A percentile compares a stretch with the other conserved stretches of the same genome.
Evolutionary conservation across 2,797 vertebrate species (phyloP).

Genomic region (Vireo griseus): DNA sequence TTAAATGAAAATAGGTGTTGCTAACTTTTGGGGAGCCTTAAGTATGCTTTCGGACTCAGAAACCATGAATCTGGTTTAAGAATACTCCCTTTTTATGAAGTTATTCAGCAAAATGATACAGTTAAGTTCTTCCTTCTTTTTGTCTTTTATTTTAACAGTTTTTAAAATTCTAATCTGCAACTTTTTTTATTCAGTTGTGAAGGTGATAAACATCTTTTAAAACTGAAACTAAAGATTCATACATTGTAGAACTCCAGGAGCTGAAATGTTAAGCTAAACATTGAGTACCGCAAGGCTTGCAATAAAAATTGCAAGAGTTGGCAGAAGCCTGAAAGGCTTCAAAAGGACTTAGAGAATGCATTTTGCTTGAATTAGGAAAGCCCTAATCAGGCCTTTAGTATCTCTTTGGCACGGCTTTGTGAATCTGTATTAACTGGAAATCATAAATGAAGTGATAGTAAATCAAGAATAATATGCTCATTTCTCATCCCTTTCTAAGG

Average conservation of each 20-base stretch:
- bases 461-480: slow-evolving; percentile 27
- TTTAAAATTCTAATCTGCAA: background rate
- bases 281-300: slow-evolving; percentile 24
- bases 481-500: slow-evolving; percentile 35
- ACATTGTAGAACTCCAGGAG: background rate
- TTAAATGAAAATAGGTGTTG: background rate
- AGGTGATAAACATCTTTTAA: background rate
- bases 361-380: slow-evolving; percentile 36
- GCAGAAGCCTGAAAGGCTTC: slow-evolving; percentile 33
- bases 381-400: slow-evolving; percentile 28
- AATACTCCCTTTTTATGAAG: background rate
- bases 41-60: background rate
- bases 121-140: background rate
- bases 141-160: background rate
- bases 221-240: background rate
- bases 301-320: slow-evolving; percentile 39
- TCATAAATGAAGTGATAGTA: slow-evolving; percentile 31
- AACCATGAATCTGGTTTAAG: background rate
- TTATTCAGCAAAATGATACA: background rate
- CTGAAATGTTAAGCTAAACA: background rate
- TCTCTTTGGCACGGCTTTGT: background rate
- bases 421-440: slow-evolving; percentile 24
- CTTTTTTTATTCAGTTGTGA: background rate
- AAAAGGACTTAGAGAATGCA: slow-evolving; percentile 13
- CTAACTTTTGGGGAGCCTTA: background rate